Evolutionary conservation across 1,140 invertebrate genomes (phyloP).

Genomic region (Papilio glaucus): DNA sequence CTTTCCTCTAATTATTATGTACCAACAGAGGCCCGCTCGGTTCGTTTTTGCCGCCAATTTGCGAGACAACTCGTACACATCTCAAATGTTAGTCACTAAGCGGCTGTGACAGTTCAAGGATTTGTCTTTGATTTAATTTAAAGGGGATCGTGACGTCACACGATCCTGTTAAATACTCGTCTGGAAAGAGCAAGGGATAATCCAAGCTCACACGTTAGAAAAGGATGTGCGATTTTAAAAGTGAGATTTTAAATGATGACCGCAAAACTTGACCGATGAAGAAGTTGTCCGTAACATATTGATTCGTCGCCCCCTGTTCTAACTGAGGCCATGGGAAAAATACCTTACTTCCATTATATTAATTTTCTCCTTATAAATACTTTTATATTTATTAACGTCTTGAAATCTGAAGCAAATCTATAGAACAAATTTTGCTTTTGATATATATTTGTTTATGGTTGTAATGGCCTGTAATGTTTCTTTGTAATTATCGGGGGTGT

Average conservation of each 20-base stretch:
- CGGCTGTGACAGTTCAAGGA: slow-evolving; percentile 51
- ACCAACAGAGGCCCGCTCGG: slow-evolving; percentile 41
- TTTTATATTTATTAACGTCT: too few species aligned
- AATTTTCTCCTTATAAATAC: background rate
- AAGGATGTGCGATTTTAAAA: slow-evolving; percentile 30
- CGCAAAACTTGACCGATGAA: slow-evolving; percentile 30
- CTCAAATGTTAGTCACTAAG: slow-evolving; percentile 50
- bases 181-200: slow-evolving; percentile 28
- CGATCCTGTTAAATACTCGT: slow-evolving; percentile 35
- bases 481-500: too few species aligned
- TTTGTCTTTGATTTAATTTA: slow-evolving; percentile 54
- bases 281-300: slow-evolving; percentile 33
- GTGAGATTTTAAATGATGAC: slow-evolving; percentile 36
- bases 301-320: slow-evolving; percentile 30
- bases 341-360: background rate
- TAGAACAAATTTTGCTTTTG: too few species aligned
- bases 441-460: too few species aligned
- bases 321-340: slow-evolving; percentile 30
- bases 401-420: too few species aligned
- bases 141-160: slow-evolving; percentile 41
- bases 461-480: too few species aligned
- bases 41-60: slow-evolving; percentile 45
- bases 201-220: slow-evolving; percentile 25
- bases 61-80: slow-evolving; percentile 46
- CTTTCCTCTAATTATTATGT: slow-evolving; percentile 49